Conservation (phyloP, 2,797 vertebrate genomes). For the Loriculus beryllinus region DNA sequence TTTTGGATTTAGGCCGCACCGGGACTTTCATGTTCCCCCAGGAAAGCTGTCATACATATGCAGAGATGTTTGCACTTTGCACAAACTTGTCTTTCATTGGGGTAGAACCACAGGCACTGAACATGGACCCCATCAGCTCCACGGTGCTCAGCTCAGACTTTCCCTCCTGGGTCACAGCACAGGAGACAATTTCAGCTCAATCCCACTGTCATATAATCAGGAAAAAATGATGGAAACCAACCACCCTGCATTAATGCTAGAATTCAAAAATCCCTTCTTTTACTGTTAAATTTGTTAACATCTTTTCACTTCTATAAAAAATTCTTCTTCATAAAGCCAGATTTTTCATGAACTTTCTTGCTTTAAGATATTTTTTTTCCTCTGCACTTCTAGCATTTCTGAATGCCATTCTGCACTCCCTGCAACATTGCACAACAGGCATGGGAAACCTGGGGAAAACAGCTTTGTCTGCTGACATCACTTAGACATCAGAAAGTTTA, state of each 20-base stretch:
- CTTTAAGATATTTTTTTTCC: neutral
- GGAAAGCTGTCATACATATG: rapidly evolving
- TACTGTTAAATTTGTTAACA: neutral
- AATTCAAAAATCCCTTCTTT: neutral
- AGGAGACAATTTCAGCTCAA: neutral
- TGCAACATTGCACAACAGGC: neutral
- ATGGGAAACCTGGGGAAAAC: neutral
- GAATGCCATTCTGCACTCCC: neutral
- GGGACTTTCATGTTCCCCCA: neutral
- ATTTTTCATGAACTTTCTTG: neutral
- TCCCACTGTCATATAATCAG: rapidly evolving
- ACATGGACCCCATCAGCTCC: neutral
- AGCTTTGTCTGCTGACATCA: neutral
- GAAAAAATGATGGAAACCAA: neutral
- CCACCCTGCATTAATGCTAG: neutral
- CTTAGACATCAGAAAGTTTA: neutral
- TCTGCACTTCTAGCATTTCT: neutral
- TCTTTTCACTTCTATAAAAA: neutral
- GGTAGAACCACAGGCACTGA: rapidly evolving
- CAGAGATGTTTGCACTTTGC: neutral
- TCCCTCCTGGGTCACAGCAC: neutral
- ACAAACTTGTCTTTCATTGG: rapidly evolving
- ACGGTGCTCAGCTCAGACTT: rapidly evolving
- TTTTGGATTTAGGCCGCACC: neutral
- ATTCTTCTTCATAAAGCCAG: rapidly evolving